These are phyloP conservation scores for Homarus gammarus DNA, from an alignment of 2,888 invertebrate genomes.

Conservation along the genomic window DNA sequence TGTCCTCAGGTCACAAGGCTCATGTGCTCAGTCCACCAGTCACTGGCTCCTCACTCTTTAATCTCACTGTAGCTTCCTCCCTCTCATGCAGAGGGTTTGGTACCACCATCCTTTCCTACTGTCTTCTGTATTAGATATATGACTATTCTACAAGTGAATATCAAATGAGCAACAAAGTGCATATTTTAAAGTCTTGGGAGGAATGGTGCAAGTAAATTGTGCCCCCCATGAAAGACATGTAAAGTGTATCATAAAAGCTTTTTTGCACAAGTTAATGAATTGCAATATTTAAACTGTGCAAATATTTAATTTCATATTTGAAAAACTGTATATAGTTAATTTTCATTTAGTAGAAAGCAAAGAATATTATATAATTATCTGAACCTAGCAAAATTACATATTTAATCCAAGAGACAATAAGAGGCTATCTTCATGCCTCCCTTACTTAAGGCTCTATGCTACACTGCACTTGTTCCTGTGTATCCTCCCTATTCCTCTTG, in stretches of 20 bases:
- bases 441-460: constrained; percentile 17
- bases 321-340: neutral
- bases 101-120: neutral
- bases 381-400: neutral
- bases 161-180: constrained; percentile 12
- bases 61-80: constrained; percentile 5
- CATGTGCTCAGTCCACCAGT: constrained; percentile 72
- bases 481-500: constrained; percentile 36
- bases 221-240: neutral
- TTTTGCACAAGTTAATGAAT: neutral
- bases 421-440: constrained; percentile 31
- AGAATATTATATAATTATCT: no score
- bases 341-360: no score
- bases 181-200: neutral
- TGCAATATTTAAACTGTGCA: constrained; percentile 10
- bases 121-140: neutral
- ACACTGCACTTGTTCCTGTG: constrained; percentile 32
- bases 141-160: neutral
- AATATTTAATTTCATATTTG: neutral
- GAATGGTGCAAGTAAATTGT: neutral
- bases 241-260: neutral
- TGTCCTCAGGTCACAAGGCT: constrained; percentile 75
- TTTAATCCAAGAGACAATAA: constrained; percentile 23
- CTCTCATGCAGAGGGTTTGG: neutral
- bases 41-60: constrained; percentile 64